A percentile compares a stretch with the other conserved stretches of the same genome.
phyloP scores from a whole-genome alignment of 2,888 invertebrate genomes.

The Drosophila multiciliata region DNA sequence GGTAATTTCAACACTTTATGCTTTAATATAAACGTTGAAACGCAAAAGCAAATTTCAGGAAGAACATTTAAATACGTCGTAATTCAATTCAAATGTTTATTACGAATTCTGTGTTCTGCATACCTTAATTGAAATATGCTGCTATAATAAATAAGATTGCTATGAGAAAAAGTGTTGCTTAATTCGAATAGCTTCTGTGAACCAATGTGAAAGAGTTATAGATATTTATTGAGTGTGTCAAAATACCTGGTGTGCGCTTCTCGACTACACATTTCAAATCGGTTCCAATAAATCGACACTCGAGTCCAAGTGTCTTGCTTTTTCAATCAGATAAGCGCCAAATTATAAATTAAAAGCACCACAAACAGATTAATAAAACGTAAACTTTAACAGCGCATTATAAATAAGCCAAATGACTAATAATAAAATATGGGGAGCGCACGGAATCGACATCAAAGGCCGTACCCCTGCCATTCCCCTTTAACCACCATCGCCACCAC shows the following conservation, averaged over 20 bases:
- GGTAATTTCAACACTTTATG: background rate
- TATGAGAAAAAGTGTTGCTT: background rate
- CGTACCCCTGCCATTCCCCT: background rate
- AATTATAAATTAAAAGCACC: constrained; percentile 78
- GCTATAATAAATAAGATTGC: background rate
- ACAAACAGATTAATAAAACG: constrained; percentile 77
- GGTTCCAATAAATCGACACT: constrained; percentile 75
- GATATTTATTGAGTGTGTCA: constrained; percentile 3
- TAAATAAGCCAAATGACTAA: constrained; percentile 78
- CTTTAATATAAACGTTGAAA: background rate
- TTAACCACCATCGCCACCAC: background rate
- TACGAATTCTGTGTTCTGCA: background rate
- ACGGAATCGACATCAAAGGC: constrained; percentile 69
- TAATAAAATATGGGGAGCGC: constrained; percentile 73
- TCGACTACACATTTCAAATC: constrained; percentile 54
- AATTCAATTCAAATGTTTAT: constrained; percentile 5
- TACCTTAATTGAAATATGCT: background rate
- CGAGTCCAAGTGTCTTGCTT: constrained; percentile 70
- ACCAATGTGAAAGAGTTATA: constrained; percentile 1
- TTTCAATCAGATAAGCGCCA: constrained; percentile 77
- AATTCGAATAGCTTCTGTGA: background rate
- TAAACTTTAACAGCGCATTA: constrained; percentile 73
- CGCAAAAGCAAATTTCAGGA: background rate
- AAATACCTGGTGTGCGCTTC: constrained; percentile 10
- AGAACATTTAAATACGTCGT: background rate